phyloP scores from a whole-genome alignment of 30 jellyfish, hydroid and myxozoan species.

The Cassiopea andromeda region DNA sequence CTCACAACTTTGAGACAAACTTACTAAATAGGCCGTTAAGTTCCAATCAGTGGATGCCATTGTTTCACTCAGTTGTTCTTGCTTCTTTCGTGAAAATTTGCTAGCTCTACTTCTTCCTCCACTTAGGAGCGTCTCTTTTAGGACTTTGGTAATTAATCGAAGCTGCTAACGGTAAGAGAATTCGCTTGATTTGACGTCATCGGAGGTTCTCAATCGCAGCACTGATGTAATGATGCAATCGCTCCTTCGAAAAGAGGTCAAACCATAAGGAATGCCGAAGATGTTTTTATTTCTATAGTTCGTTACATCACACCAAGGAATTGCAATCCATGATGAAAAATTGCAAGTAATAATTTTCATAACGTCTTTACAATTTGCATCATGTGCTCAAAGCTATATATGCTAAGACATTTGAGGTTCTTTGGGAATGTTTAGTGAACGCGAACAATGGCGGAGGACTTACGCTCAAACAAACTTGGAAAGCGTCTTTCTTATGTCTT shows the following conservation, averaged over 20 bases:
- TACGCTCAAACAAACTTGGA: conserved; percentile 13
- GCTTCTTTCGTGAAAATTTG: not conserved
- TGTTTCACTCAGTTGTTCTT: not conserved
- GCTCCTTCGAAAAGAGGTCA: no score
- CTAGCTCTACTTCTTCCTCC: not conserved
- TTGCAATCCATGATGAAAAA: no score
- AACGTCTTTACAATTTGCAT: no score
- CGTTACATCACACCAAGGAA: no score
- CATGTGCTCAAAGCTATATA: no score
- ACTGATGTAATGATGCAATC: not conserved
- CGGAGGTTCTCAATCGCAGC: not conserved
- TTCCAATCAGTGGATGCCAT: conserved; percentile 50
- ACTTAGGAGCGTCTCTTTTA: not conserved
- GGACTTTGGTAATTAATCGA: not conserved
- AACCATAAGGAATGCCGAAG: no score
- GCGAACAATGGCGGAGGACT: not conserved
- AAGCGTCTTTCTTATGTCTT: conserved; percentile 52
- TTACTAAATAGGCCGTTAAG: conserved; percentile 39
- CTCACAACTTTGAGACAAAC: not conserved
- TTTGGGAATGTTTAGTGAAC: no score
- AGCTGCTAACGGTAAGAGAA: not conserved
- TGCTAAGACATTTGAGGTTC: no score
- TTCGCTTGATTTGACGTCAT: conserved; percentile 66
- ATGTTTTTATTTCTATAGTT: no score
- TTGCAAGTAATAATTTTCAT: no score